Evolutionary conservation across 2,797 vertebrate species (phyloP).

Genomic region (Gobionotothen gibberifrons): DNA sequence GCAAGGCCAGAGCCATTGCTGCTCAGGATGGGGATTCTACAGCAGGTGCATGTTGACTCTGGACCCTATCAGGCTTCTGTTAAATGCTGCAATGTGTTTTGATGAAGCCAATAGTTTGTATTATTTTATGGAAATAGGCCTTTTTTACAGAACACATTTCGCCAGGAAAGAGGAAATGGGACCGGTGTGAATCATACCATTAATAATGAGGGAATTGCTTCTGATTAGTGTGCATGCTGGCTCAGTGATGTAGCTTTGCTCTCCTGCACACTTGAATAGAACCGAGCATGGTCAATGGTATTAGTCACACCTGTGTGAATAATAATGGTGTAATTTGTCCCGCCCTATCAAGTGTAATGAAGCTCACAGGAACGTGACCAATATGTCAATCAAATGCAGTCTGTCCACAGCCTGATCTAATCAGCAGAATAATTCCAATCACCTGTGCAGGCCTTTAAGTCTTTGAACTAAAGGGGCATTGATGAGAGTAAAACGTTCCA

Average conservation of each 20-base stretch:
- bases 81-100: background rate
- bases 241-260: background rate
- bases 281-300: too few species aligned
- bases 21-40: background rate
- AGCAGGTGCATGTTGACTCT: background rate
- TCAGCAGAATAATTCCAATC: too few species aligned
- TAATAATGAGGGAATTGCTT: too few species aligned
- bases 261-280: too few species aligned
- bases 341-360: too few species aligned
- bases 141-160: background rate
- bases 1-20: conserved; percentile 16
- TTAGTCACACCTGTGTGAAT: too few species aligned
- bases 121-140: background rate
- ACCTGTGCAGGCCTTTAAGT: background rate
- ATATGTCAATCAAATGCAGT: too few species aligned
- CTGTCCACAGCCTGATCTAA: too few species aligned
- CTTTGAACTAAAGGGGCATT: background rate
- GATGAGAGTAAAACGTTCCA: background rate
- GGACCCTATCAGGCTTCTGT: background rate
- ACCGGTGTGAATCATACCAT: too few species aligned
- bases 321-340: too few species aligned
- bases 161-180: background rate
- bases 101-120: background rate
- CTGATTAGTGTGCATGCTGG: background rate
- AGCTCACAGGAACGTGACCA: too few species aligned